Conservation (phyloP, 1,140 invertebrate species). For the Drosophila varians region DNA sequence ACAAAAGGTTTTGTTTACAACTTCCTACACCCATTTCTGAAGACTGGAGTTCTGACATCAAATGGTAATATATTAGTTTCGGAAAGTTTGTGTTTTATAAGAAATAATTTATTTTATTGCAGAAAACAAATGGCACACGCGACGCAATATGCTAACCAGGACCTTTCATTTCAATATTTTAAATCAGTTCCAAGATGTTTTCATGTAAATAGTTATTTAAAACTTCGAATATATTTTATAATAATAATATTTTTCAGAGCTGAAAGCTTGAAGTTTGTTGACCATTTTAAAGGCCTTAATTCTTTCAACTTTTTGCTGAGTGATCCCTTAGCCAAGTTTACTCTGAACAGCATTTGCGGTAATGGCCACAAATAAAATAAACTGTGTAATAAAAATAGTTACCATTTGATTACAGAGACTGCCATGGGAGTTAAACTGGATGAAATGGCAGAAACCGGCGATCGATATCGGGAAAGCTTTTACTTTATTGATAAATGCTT, state of each 20-base stretch:
- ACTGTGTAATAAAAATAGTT: neutral
- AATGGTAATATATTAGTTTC: conserved; percentile 82
- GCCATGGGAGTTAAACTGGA: conserved; percentile 89
- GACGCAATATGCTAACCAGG: conserved; percentile 93
- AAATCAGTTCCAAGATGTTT: conserved; percentile 89
- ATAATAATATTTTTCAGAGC: conserved; percentile 84
- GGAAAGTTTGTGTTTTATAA: rapidly evolving
- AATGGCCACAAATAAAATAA: neutral
- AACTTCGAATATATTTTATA: neutral
- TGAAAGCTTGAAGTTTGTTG: conserved; percentile 82
- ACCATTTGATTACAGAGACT: conserved; percentile 86
- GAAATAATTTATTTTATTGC: neutral
- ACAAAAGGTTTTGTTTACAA: conserved; percentile 74
- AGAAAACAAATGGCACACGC: conserved; percentile 89
- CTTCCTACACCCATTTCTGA: conserved; percentile 88
- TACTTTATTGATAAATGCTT: conserved; percentile 63
- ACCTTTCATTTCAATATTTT: conserved; percentile 96
- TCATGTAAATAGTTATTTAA: conserved; percentile 85
- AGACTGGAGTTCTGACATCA: conserved; percentile 87
- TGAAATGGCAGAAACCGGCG: conserved; percentile 61
- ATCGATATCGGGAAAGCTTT: conserved; percentile 68
- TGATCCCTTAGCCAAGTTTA: conserved; percentile 86
- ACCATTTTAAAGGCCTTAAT: conserved; percentile 23
- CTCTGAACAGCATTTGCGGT: conserved; percentile 92
- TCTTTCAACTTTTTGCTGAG: conserved; percentile 40